Conservation (phyloP, 2,888 invertebrate species). For the Eupithecia tripunctaria region DNA sequence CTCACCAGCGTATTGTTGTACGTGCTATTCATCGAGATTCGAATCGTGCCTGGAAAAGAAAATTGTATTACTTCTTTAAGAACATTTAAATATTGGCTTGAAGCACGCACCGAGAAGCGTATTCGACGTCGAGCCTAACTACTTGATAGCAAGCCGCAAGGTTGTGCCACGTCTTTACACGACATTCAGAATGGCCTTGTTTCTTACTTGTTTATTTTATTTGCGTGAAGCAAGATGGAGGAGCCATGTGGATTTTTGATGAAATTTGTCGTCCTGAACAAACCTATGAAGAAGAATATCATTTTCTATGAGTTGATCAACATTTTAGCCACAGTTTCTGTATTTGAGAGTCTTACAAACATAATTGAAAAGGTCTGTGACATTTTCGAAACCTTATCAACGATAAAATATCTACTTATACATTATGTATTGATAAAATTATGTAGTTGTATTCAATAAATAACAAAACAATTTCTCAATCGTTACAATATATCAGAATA, state of each 20-base stretch:
- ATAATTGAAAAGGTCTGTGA: neutral
- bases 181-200: constrained; percentile 61
- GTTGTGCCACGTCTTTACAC: constrained; percentile 55
- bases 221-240: constrained; percentile 81
- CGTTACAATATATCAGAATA: neutral
- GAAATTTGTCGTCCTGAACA: constrained; percentile 80
- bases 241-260: constrained; percentile 77
- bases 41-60: constrained; percentile 71
- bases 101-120: constrained; percentile 43
- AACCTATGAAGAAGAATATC: constrained; percentile 78
- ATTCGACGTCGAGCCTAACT: constrained; percentile 62
- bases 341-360: neutral
- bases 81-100: constrained; percentile 23
- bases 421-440: too few relatives aligned
- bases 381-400: neutral
- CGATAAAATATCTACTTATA: neutral
- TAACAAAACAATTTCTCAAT: neutral
- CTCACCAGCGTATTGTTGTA: constrained; percentile 76
- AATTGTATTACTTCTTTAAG: neutral
- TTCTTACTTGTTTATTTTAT: constrained; percentile 80
- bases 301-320: constrained; percentile 26
- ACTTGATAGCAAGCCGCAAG: constrained; percentile 63
- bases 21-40: constrained; percentile 80
- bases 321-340: constrained; percentile 3
- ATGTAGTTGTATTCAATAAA: too few relatives aligned